Evolutionary conservation across 2,888 invertebrate genomes (phyloP), one percentile per base, ranked within the genome.

Genomic region (Herminia tarsipennalis): DNA sequence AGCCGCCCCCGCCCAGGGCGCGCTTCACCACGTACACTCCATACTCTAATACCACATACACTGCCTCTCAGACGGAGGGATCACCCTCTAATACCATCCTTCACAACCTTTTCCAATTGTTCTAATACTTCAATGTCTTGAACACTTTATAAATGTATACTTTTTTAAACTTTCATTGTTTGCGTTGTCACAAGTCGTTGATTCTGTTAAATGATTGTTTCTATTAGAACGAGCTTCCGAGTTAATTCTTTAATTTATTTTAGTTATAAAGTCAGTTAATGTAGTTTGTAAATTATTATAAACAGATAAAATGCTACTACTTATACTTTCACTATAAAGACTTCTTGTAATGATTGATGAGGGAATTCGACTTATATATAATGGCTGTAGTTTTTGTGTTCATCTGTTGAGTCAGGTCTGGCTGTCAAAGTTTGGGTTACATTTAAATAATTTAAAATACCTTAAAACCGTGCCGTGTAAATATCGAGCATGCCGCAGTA

Each of bases 1-100:
- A 90, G 74, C 90, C 86, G 75, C 90, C 88, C 76, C 89, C 90
- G 81, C 90, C 90, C 90, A 90, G 89, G 78, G 83, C 88, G 78
- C 82, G 79, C 75, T 79, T 83, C 83, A 84, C 80, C 73, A 78
- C 45, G 56, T 55, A 58, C 55, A 69, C 70, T 67, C 72, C 64
- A 51, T 58, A 42, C 54, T 44, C 41, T 55, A 51, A 62, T 56
- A 56, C 62, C 35, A 42, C 46, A 38, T 28, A 17, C 45, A 30
- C 32, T 36, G 16, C 32, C 35, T 30, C 25, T 27, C 30, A 41
- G 9, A 24, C 10, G 10, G 36, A 47, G 40, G 38, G 16, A 25
- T 30, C 37, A 30, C 36, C 41, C 35, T 30, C 25, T 42, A 48
- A 32, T 30, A 45, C 21, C 45, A 50, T 39, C 43, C 21, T 40